A percentile compares a stretch with the other conserved stretches of the same genome.
Evolutionary conservation across 2,888 invertebrate species (phyloP).

Genomic region (Agriopis aurantiaria): DNA sequence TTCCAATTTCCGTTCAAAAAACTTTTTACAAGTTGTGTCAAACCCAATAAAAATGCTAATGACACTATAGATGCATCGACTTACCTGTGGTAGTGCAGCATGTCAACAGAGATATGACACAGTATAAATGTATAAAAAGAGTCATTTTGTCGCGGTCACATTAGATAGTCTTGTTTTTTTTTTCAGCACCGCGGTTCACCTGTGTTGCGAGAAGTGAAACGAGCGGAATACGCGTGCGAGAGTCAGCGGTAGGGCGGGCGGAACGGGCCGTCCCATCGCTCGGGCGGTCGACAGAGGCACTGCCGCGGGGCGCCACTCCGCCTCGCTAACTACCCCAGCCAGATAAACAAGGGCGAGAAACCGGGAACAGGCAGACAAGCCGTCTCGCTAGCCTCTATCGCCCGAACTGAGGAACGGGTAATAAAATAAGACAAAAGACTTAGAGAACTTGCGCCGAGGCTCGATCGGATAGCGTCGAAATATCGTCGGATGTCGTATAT

Average conservation of each 20-base stretch:
- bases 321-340: conserved; percentile 75
- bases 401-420: conserved; percentile 72
- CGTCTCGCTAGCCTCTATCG: conserved; percentile 82
- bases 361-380: conserved; percentile 83
- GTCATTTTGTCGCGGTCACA: conserved; percentile 77
- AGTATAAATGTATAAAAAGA: conserved; percentile 84
- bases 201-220: conserved; percentile 58
- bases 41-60: conserved; percentile 80
- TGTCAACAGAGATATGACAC: conserved; percentile 77
- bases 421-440: conserved; percentile 82
- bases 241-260: conserved; percentile 57
- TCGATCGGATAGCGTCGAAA: conserved; percentile 34
- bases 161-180: conserved; percentile 57
- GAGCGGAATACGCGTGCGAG: conserved; percentile 56
- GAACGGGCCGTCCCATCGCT: conserved; percentile 77
- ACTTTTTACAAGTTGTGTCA: conserved; percentile 66
- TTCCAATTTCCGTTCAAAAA: conserved; percentile 52
- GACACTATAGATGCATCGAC: conserved; percentile 61
- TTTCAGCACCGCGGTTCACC: conserved; percentile 66
- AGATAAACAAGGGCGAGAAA: conserved; percentile 84
- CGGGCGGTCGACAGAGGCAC: conserved; percentile 69
- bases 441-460: conserved; percentile 60
- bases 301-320: conserved; percentile 72
- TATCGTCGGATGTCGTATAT: conserved; percentile 3
- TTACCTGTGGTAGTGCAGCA: conserved; percentile 81